Base-by-base conservation (phyloP, 2,888 invertebrate species). In the Arctia plantaginis region DNA sequence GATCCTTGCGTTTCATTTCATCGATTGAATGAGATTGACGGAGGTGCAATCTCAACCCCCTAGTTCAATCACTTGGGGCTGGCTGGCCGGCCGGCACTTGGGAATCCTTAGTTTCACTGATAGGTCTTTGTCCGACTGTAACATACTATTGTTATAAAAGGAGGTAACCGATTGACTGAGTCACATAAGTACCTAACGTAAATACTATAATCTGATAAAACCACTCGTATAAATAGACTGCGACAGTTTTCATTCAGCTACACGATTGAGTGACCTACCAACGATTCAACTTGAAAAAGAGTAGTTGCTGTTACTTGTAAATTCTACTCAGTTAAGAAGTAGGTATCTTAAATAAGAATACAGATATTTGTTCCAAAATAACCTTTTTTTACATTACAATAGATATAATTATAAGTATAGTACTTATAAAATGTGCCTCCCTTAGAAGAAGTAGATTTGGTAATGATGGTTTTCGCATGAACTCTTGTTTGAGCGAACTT, bases 111-210 rank as follows among this genome's bases (percentile, higher is more conserved):
- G 18, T 18, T 15, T 62, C 15, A 13, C 18, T 30, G 62, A n/a
- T n/a, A n/a, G n/a, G n/a, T 10, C 27, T n/a, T n/a, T 69, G 39
- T n/a, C 55, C 55, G 39, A 69, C 55, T 35, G 33, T 35, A 35
- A 35, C 30, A 59, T 67, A 77, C 67, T 69, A 66, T 62, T 62
- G 30, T 30, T 30, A 65, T 27, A 73, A 70, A 80, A 82, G 72
- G 30, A 73, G 84, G 77, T 76, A 70, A 82, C 39, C 35, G 33
- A 66, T 71, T 80, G 8, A 35, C 70, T 41, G 66, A 75, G 76
- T 80, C 80, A 33, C 66, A 75, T 72, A 39, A 69, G 35, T 27
- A 69, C n/a, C n/a, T n/a, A n/a, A 3, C 35, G n/a, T 39, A 27
- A 55, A 23, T 51, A 51, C 47, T 23, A n/a, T 62, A 67, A 67